Base-by-base conservation (phyloP, 2,888 invertebrate genomes). In the Odiellus spinosus region DNA sequence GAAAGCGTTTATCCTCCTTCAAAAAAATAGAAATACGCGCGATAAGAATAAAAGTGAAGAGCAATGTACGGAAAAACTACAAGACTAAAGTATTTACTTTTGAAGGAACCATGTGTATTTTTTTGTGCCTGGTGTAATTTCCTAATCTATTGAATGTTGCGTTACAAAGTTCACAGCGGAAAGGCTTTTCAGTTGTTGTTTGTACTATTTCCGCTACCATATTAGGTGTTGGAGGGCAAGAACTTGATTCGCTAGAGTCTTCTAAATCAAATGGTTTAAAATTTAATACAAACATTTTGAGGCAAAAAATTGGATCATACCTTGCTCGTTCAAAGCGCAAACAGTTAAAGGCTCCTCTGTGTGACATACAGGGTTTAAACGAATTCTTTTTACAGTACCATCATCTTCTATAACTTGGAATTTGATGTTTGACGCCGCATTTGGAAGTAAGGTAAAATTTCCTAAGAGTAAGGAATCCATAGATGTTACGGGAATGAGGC, bases 151-250 rank as follows among this genome's bases (percentile, higher is more conserved):
- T 57, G 48, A 62, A 62, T 11, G 55, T 54, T 10, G 60, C 58
- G 40, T 55, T 60, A 48, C 62, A 62, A 32, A 61, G 48, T 44
- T 61, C 60, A 57, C 62, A 62, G 38, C 55, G 55, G 50, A 56
- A 57, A 44, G 53, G 53, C 41, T 36, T 36, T 12, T 35, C 20
- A 2, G 21, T 41, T 20, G 10, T 21, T 3, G 41, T 14, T 41
- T 19, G 8, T 3, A 41, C 41, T 20, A 41, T 21, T 41, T 41
- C 20, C 11, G 41, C 20, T 20, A 41, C 14, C 5, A 41, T 19
- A 20, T 19, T 21, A 10, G 41, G 14, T 20, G 14, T 21, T 12
- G 18, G 20, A 18, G 41, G 10, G 20, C 26, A 26, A 6, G 41
- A 11, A 20, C 20, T 21, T 14, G 41, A 10, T 12, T 41, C 41